Evolutionary conservation across 2,888 invertebrate species (phyloP).

Genomic region (Steinernema hermaphroditum): DNA sequence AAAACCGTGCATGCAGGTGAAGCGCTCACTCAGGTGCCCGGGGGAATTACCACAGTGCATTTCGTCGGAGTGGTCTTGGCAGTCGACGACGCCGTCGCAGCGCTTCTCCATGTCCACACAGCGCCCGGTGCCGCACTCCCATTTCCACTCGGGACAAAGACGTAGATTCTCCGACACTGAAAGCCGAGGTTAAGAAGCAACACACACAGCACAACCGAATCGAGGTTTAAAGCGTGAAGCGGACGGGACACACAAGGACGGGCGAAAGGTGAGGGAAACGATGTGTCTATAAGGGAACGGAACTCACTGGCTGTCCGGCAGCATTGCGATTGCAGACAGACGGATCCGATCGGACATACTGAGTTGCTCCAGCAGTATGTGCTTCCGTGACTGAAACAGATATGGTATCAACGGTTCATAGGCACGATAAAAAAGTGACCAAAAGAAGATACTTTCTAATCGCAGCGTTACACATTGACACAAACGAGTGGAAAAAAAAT

Average conservation of each 20-base stretch:
- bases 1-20: slow-evolving; percentile 6
- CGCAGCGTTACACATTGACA: too few relatives aligned
- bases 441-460: too few relatives aligned
- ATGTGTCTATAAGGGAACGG: slow-evolving; percentile 27
- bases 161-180: slow-evolving; percentile 26
- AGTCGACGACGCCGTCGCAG: slow-evolving; percentile 51
- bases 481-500: not conserved
- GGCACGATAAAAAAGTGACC: too few relatives aligned
- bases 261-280: not conserved
- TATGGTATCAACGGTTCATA: too few relatives aligned
- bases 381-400: slow-evolving; percentile 61
- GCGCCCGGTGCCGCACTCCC: slow-evolving; percentile 49
- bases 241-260: slow-evolving; percentile 13
- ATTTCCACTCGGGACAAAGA: slow-evolving; percentile 44
- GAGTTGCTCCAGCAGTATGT: slow-evolving; percentile 64
- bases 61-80: slow-evolving; percentile 52
- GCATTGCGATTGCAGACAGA: slow-evolving; percentile 61
- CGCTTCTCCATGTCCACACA: slow-evolving; percentile 41
- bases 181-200: slow-evolving; percentile 31
- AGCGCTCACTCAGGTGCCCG: not conserved
- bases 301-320: slow-evolving; percentile 58
- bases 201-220: slow-evolving; percentile 20
- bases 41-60: slow-evolving; percentile 42
- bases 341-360: slow-evolving; percentile 59
- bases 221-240: slow-evolving; percentile 10